These are phyloP conservation scores for Xenopus tropicalis DNA, from an alignment of 2,113 vertebrate genomes.

Conservation along the genomic window DNA sequence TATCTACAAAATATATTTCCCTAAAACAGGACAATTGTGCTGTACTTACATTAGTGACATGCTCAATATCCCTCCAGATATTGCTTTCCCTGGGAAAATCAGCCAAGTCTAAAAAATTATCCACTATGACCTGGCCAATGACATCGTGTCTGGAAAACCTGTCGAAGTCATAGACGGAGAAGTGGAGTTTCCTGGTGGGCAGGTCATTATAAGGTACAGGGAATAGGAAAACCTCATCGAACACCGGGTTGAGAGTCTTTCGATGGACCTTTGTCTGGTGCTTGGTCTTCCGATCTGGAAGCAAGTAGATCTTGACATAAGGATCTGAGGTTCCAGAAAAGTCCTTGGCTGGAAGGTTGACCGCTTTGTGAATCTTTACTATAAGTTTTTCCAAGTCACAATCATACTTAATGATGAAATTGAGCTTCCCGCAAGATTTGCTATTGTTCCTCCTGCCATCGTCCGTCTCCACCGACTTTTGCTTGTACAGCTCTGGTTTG, in stretches of 20 bases:
- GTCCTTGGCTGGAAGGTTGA: constrained; percentile 94
- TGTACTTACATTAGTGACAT: constrained; percentile 92
- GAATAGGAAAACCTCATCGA: constrained; percentile 98
- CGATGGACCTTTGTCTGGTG: constrained; percentile 99
- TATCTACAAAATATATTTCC: too few relatives aligned
- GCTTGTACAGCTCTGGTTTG: constrained; percentile 96
- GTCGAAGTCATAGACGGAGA: constrained; percentile 97
- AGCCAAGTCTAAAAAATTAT: constrained; percentile 96
- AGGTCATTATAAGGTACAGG: constrained; percentile 92
- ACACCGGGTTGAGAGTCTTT: constrained; percentile 95
- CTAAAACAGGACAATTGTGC: too few relatives aligned
- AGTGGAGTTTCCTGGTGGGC: constrained; percentile 89
- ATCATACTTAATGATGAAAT: constrained; percentile 94
- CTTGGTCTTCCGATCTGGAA: constrained; percentile 95
- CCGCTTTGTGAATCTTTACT: constrained; percentile 95
- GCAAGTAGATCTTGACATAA: constrained; percentile 96
- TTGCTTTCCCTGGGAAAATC: constrained; percentile 96
- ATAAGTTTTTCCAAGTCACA: constrained; percentile 96
- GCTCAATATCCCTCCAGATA: constrained; percentile 91
- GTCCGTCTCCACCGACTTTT: constrained; percentile 88
- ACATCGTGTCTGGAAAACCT: constrained; percentile 96
- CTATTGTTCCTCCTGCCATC: constrained; percentile 75
- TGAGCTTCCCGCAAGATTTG: constrained; percentile 84
- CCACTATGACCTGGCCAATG: constrained; percentile 95
- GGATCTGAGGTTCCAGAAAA: constrained; percentile 97